Evolutionary conservation across 2,888 invertebrate genomes (phyloP), one percentile per base, ranked within the genome.

Genomic region (Neoitamus cyanurus): DNA sequence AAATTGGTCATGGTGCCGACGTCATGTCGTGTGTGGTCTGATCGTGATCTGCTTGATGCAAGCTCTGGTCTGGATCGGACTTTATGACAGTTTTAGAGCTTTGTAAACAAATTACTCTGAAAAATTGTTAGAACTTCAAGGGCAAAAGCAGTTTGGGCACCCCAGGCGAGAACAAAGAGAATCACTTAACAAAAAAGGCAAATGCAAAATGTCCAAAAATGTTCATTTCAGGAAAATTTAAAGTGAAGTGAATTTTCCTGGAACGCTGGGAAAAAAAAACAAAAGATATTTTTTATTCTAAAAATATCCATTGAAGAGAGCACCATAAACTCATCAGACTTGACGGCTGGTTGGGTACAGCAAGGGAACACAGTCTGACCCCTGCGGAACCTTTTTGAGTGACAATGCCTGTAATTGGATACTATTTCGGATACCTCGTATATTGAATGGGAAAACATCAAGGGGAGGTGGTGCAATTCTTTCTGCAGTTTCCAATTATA

Each of bases 311-410:
- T n/a, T 46, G 46, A 46, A 20, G 36, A 58, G 77, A 77, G 37
- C 3, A 77, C 37, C 77, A 77, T 77, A 77, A 77, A 77, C 77
- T 77, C 77, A 77, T 77, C 77, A 77, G 34, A 77, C 37, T 30
- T 77, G 42, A 46, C 42, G 77, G 77, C 28, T 46, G 15, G 36
- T n/a, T 37, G 77, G 46, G 28, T 42, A 77, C 42, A 77, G 36
- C 6, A 20, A 46, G 28, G 77, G 77, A 77, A 77, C 37, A 46
- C 1, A 36, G 42, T 28, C 28, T 77, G 77, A 77, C 77, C 77
- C 77, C 46, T 77, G 77, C 36, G 77, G 77, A 77, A 31, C 77
- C 25, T 42, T 7, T 42, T 30, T 77, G 42, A 77, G 28, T 25
- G 15, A 77, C 46, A 28, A 70, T 28, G 13, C 5, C 77, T 77